Conservation (phyloP, 2,888 invertebrate genomes). For the Octonoba sinensis region DNA sequence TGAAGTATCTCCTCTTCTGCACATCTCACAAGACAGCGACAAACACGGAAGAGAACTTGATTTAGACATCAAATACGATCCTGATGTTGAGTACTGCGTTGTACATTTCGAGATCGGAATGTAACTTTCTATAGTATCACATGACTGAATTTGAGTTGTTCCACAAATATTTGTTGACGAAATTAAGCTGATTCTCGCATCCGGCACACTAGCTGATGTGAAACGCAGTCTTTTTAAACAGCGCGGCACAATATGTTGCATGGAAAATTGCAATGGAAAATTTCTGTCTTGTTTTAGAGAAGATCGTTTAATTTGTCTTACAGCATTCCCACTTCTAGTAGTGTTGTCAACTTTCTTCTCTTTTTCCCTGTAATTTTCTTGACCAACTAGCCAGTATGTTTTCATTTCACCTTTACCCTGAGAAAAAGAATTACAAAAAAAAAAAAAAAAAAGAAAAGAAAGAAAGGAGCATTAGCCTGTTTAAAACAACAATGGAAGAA, state of each 20-base stretch:
- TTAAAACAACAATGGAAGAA: background rate
- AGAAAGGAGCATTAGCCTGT: background rate
- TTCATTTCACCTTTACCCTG: conserved; percentile 67
- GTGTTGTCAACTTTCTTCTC: background rate
- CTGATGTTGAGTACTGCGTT: too few species aligned
- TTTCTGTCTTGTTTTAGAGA: conserved; percentile 34
- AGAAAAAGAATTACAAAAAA: background rate
- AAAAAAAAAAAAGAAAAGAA: too few species aligned
- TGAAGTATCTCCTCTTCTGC: too few species aligned
- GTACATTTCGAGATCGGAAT: too few species aligned
- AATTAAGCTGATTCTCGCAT: too few species aligned
- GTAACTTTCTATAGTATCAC: too few species aligned
- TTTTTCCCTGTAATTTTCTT: conserved; percentile 9
- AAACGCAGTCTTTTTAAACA: conserved; percentile 47
- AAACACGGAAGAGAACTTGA: too few species aligned
- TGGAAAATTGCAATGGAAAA: background rate
- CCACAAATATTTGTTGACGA: too few species aligned
- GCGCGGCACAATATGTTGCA: background rate
- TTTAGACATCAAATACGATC: too few species aligned
- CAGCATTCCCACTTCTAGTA: background rate
- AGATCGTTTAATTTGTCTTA: background rate
- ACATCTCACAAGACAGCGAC: too few species aligned
- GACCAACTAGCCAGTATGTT: conserved; percentile 62
- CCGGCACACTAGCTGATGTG: conserved; percentile 2
- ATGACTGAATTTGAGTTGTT: too few species aligned